Conservation (phyloP, 2,888 invertebrate genomes). For the Druceiella hillmani region DNA sequence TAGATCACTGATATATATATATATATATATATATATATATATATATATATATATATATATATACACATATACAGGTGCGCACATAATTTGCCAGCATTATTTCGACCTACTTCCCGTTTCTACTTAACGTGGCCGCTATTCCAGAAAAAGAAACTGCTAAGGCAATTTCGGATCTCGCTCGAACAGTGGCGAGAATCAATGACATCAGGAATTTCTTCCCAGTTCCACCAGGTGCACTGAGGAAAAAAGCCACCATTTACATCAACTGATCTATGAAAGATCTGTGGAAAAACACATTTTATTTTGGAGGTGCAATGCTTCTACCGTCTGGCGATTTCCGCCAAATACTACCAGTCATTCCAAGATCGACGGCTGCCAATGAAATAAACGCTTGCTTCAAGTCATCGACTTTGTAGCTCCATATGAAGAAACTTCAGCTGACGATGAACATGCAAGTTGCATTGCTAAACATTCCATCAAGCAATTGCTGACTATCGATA, state of each 20-base stretch:
- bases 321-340: constrained; percentile 3
- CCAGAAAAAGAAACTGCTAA: constrained; percentile 24
- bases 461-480: too few species aligned
- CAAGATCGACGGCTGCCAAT: neutral
- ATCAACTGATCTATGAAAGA: constrained; percentile 3
- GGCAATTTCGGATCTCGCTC: constrained; percentile 21
- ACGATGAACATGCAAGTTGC: too few species aligned
- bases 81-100: too few species aligned
- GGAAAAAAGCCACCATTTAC: neutral
- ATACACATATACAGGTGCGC: too few species aligned
- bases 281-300: neutral
- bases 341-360: constrained; percentile 1
- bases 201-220: constrained; percentile 19
- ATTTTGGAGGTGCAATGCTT: constrained; percentile 3
- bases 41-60: too few species aligned
- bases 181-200: constrained; percentile 23
- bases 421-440: too few species aligned
- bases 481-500: too few species aligned
- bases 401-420: neutral
- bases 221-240: constrained; percentile 13
- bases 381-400: constrained; percentile 3
- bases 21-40: too few species aligned
- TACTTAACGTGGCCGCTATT: constrained; percentile 18
- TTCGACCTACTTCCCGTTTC: constrained; percentile 16
- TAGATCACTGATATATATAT: too few species aligned